Conservation (phyloP, 2,888 invertebrate genomes). For the Drosophila percnosoma region DNA sequence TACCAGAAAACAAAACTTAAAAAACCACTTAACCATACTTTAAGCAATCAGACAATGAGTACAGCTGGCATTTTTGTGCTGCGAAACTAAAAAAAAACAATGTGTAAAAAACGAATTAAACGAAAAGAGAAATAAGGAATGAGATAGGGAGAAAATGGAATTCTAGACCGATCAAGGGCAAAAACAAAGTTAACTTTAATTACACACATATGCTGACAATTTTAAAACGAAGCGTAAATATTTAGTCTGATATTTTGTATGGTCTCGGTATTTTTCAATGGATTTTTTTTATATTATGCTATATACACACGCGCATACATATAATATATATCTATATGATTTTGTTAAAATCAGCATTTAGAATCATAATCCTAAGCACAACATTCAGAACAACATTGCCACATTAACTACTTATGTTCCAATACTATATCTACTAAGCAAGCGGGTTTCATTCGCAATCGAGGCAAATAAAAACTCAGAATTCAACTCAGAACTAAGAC, state of each 20-base stretch:
- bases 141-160: constrained; percentile 10
- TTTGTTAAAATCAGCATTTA: constrained; percentile 38
- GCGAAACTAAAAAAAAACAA: constrained; percentile 1
- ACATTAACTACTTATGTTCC: constrained; percentile 17
- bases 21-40: constrained; percentile 40
- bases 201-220: constrained; percentile 59
- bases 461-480: constrained; percentile 34
- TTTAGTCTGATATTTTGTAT: constrained; percentile 66
- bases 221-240: constrained; percentile 48
- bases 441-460: constrained; percentile 70
- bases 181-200: constrained; percentile 67
- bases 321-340: constrained; percentile 2
- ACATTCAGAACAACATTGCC: constrained; percentile 15
- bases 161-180: constrained; percentile 28
- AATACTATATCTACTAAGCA: constrained; percentile 33
- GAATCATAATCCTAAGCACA: constrained; percentile 25
- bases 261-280: constrained; percentile 26
- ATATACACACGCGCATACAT: constrained; percentile 4
- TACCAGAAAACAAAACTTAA: constrained; percentile 8
- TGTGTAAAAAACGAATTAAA: background rate
- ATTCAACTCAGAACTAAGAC: constrained; percentile 19
- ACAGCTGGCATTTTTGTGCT: constrained; percentile 52
- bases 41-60: constrained; percentile 48
- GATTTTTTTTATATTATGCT: constrained; percentile 21
- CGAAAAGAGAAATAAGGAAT: background rate